These are phyloP conservation scores for Lutjanus erythropterus DNA, from an alignment of 2,113 vertebrate genomes.

Conservation along the genomic window DNA sequence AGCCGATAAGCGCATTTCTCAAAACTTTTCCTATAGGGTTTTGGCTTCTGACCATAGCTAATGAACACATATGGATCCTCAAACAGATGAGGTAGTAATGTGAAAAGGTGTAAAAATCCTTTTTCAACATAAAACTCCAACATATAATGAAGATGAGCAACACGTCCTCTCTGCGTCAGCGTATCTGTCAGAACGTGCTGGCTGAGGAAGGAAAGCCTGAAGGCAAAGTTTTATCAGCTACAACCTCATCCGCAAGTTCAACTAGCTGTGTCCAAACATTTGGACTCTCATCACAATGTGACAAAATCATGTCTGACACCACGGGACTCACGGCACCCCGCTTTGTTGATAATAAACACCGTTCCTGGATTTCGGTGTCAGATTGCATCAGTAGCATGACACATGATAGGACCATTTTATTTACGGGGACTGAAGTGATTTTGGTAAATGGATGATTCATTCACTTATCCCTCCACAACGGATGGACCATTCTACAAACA, in stretches of 20 bases:
- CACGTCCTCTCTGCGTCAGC: too few relatives aligned
- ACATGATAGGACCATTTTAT: not conserved
- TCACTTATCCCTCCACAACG: not conserved
- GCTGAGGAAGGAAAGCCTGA: not conserved
- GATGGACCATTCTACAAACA: not conserved
- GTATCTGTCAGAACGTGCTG: not conserved
- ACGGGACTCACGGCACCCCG: not conserved
- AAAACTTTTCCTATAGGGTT: not conserved
- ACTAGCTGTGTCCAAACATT: not conserved
- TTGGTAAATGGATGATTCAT: not conserved
- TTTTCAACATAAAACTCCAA: not conserved
- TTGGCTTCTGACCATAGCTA: too few relatives aligned
- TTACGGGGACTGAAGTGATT: not conserved
- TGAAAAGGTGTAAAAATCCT: not conserved
- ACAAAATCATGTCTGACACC: not conserved
- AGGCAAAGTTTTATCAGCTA: not conserved
- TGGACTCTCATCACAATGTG: not conserved
- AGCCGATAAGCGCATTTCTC: too few relatives aligned
- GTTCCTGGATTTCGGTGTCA: not conserved
- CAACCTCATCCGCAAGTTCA: not conserved
- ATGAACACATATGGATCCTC: not conserved
- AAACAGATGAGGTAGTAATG: too few relatives aligned
- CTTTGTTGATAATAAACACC: slow-evolving; percentile 2
- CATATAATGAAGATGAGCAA: not conserved
- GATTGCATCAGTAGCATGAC: not conserved